Evolutionary conservation across 2,797 vertebrate species (phyloP).

Genomic region (Tolypeutes matacus): DNA sequence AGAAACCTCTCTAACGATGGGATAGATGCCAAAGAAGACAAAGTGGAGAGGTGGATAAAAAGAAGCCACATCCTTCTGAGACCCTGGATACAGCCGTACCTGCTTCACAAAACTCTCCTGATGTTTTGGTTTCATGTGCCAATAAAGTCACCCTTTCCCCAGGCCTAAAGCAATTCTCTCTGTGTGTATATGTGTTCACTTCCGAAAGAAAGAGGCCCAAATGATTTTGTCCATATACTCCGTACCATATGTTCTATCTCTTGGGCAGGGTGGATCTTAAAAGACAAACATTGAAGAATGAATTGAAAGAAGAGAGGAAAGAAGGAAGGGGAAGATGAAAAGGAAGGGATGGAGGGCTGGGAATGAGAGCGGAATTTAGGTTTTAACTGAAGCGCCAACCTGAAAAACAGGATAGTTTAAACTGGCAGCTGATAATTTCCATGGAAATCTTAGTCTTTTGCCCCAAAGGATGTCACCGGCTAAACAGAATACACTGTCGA

Average conservation of each 20-base stretch:
- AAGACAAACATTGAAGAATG: not conserved
- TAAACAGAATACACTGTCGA: constrained; percentile 38
- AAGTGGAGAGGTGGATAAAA: not conserved
- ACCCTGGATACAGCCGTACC: not conserved
- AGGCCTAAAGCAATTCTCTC: not conserved
- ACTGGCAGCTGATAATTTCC: not conserved
- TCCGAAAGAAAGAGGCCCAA: not conserved
- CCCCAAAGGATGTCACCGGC: not conserved
- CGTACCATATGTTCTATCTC: not conserved
- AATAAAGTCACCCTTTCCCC: not conserved
- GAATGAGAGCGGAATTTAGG: no score
- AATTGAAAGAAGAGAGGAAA: not conserved
- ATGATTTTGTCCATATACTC: not conserved
- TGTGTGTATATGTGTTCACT: not conserved
- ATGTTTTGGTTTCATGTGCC: not conserved
- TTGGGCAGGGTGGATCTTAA: not conserved
- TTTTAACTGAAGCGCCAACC: not conserved
- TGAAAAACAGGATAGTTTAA: not conserved
- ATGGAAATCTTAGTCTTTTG: not conserved
- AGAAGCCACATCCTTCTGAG: not conserved
- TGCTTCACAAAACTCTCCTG: not conserved
- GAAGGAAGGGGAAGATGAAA: not conserved
- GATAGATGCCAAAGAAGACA: no score
- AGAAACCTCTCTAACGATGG: not conserved
- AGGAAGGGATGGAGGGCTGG: fast-evolving